Evolutionary conservation across 2,113 vertebrate genomes (phyloP).

Genomic region (Daphoenositta chrysoptera): DNA sequence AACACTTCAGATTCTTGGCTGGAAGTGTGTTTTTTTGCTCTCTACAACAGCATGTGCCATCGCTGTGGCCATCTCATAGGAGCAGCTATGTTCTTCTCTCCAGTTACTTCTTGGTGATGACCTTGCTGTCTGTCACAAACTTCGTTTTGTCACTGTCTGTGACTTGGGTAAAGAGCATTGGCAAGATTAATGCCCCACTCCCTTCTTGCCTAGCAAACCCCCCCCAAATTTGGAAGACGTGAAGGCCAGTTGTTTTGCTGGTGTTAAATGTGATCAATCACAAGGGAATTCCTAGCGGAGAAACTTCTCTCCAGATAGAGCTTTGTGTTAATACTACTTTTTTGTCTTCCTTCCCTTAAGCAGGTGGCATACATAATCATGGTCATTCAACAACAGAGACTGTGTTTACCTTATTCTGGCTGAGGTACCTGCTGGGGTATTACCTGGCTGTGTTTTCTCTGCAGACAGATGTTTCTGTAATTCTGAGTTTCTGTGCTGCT

Average conservation of each 20-base stretch:
- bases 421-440: background rate
- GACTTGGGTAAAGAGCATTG: background rate
- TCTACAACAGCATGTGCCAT: accelerated
- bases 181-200: background rate
- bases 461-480: background rate
- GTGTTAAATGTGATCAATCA: background rate
- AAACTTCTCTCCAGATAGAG: background rate
- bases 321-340: background rate
- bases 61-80: background rate
- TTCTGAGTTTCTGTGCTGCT: background rate
- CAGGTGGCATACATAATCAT: background rate
- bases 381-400: background rate
- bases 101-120: too few species aligned
- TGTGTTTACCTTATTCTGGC: background rate
- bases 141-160: background rate
- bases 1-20: background rate
- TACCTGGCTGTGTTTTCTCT: accelerated
- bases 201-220: background rate
- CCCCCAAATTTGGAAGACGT: background rate
- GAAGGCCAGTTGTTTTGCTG: background rate
- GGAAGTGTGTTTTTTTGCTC: background rate
- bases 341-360: background rate
- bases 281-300: background rate
- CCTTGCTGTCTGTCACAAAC: background rate
- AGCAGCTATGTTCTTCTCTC: background rate